Base-by-base conservation (phyloP, 1,140 invertebrate species). In the Drosophila lowei region DNA sequence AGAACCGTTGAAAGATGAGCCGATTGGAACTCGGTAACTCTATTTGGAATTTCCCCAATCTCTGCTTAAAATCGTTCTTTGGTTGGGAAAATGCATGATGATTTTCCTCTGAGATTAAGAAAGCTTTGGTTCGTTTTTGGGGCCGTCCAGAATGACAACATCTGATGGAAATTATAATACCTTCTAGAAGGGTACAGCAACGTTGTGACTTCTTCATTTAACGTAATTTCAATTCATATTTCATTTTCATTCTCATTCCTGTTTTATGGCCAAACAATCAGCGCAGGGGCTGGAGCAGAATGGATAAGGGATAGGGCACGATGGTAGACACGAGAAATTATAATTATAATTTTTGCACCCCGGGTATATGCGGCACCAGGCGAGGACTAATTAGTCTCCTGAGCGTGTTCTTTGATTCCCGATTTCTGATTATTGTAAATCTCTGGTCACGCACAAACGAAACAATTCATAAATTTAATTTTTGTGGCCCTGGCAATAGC, bases 391-490 rank as follows among this genome's bases (percentile, higher is more conserved):
- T 88, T 88, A 88, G 83, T 88, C 83, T 88, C 84, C 84, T 70
- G 83, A 83, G 83, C 78, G 83, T 88, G 83, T 83, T 88, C 78
- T 70, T 77, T 77, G 83, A 88, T 81, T 88, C 81, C 70, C 83
- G 83, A 81, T 86, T 80, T 72, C 83, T 85, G 81, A 86, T 85
- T 85, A 81, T 88, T 88, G 83, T 88, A 88, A 88, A 88, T 88
- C 83, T 88, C 75, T 86, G 83, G 83, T 88, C 83, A 88, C 83
- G 83, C 83, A 88, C 83, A 80, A 88, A 74, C 75, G 75, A 88
- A 88, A 88, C 78, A 88, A 88, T 88, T 88, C 83, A 88, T 88
- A 88, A 88, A 88, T 88, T 88, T 88, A 88, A 86, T 86, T 86
- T 86, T 76, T 57, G 44, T 61, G 54, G 30, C 30, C 30, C 30